phyloP scores from a whole-genome alignment of 2,113 vertebrate genomes.

The Caretta caretta region DNA sequence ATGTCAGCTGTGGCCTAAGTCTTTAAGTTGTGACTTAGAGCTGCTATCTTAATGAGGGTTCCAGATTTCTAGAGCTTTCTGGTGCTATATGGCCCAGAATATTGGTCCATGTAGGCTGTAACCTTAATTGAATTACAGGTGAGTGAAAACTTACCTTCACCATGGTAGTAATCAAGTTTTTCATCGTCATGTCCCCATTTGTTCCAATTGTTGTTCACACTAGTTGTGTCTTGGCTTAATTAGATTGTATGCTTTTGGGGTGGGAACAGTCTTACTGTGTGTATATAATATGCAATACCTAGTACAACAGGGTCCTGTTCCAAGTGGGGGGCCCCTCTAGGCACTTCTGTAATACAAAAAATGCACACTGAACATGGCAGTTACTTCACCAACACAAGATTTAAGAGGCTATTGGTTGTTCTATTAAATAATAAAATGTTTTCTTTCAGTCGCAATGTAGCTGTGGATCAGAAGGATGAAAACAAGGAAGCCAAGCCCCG shows the following conservation, averaged over 20 bases:
- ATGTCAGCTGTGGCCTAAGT: accelerated
- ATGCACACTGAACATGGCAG: not conserved
- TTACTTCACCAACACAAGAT: not conserved
- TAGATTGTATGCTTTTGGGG: not conserved
- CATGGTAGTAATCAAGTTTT: not conserved
- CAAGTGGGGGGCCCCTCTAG: not conserved
- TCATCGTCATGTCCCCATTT: not conserved
- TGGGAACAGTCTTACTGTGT: not conserved
- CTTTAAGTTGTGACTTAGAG: not conserved
- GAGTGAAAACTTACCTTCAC: not conserved
- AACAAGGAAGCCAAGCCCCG: conserved; percentile 95
- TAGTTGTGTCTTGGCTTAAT: conserved; percentile 1
- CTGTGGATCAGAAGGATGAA: conserved; percentile 96
- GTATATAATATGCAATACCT: not conserved
- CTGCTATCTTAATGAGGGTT: not conserved
- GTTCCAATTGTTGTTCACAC: not conserved
- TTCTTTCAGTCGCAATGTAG: conserved; percentile 94
- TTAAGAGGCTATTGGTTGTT: not conserved
- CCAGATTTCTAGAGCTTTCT: conserved; percentile 52
- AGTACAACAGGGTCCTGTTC: not conserved
- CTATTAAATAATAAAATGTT: not conserved
- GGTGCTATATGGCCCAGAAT: accelerated
- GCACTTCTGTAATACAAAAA: not conserved
- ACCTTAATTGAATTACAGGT: not conserved
- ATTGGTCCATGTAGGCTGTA: not conserved